Evolutionary conservation across 2,888 invertebrate species (phyloP).

Genomic region (Ceriagrion tenellum): DNA sequence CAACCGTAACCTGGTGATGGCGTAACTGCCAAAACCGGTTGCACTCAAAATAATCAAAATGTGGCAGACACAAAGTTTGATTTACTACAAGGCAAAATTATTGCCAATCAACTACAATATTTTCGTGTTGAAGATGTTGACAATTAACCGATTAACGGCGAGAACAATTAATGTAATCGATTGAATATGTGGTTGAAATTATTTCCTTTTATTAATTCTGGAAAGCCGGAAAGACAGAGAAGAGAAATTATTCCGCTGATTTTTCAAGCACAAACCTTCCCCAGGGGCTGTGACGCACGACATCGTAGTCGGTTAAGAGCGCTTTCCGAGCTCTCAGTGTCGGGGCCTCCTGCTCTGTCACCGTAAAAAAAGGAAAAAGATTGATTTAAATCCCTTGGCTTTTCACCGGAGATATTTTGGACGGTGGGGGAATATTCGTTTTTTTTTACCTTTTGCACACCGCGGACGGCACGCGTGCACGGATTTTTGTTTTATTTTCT

Average conservation of each 20-base stretch:
- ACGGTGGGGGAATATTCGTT: neutral
- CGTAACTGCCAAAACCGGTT: no score
- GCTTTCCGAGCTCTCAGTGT: neutral
- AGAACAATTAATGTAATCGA: no score
- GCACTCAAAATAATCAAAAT: no score
- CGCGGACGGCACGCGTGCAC: neutral
- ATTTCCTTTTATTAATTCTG: neutral
- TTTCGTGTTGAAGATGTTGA: no score
- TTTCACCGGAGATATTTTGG: neutral
- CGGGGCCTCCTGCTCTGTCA: neutral
- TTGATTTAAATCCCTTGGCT: slow-evolving; percentile 10
- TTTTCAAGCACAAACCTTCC: neutral
- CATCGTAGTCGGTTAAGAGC: neutral
- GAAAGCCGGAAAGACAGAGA: neutral
- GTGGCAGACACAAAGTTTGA: no score
- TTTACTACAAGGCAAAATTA: no score
- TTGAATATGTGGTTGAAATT: neutral
- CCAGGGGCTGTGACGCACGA: neutral
- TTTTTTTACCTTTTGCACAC: neutral
- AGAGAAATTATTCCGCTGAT: neutral
- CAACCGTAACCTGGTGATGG: no score
- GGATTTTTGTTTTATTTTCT: neutral
- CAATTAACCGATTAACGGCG: no score
- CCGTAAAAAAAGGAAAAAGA: neutral
- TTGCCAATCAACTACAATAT: no score